Evolutionary conservation across 2,113 vertebrate genomes (phyloP).

Genomic region (Gnathonemus echidnorhynchus): DNA sequence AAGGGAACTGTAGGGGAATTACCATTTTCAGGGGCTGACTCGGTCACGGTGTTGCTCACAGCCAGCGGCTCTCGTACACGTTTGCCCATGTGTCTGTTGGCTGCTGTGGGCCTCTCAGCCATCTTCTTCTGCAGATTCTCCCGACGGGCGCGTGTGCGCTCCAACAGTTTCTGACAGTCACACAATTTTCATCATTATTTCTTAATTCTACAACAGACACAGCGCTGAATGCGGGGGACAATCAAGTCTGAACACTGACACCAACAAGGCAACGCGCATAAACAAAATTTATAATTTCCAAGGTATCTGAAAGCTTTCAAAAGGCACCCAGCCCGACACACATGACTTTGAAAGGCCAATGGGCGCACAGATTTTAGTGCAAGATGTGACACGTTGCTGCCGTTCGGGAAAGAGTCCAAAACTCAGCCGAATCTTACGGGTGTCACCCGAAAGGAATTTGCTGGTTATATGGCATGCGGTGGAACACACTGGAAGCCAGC

Average conservation of each 20-base stretch:
- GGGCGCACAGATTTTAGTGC: conserved; percentile 15
- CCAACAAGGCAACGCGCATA: neutral
- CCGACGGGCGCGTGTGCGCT: conserved; percentile 86
- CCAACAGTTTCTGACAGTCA: conserved; percentile 78
- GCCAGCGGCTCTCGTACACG: conserved; percentile 75
- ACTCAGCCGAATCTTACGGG: conserved; percentile 29
- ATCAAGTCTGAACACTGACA: neutral
- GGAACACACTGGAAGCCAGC: conserved; percentile 21
- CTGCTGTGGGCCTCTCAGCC: conserved; percentile 71
- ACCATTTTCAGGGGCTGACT: conserved; percentile 64
- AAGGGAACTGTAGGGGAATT: conserved; percentile 19
- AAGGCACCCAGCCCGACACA: neutral
- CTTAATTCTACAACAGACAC: neutral
- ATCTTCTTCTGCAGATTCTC: conserved; percentile 96
- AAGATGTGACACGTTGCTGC: conserved; percentile 46
- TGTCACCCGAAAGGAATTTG: conserved; percentile 47
- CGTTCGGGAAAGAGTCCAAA: conserved; percentile 40
- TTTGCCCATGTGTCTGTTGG: conserved; percentile 59
- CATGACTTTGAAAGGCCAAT: conserved; percentile 2
- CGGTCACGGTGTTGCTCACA: conserved; percentile 68
- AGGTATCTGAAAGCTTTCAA: neutral
- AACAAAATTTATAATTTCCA: neutral
- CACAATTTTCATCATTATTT: neutral
- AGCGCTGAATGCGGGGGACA: neutral
- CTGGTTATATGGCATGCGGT: conserved; percentile 40